Evolutionary conservation across 2,797 vertebrate genomes (phyloP).

Genomic region (Mus caroli): DNA sequence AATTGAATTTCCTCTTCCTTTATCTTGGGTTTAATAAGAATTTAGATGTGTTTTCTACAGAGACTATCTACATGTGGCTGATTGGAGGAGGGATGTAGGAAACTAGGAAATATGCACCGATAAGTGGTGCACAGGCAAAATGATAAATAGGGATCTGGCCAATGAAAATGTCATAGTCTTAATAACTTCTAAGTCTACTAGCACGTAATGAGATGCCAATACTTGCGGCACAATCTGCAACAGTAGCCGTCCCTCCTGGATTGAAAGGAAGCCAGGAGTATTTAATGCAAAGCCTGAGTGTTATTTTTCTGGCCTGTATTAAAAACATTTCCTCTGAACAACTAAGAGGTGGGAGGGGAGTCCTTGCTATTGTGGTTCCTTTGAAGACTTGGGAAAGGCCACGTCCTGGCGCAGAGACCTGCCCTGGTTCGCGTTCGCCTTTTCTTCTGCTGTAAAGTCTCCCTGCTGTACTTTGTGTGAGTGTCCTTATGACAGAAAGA

Average conservation of each 20-base stretch:
- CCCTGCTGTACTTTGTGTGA: constrained; percentile 40
- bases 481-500: constrained; percentile 78
- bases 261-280: constrained; percentile 27
- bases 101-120: neutral
- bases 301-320: constrained; percentile 54
- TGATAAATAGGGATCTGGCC: constrained; percentile 3
- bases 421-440: neutral
- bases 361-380: neutral
- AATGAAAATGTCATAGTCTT: constrained; percentile 47
- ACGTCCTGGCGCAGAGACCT: neutral
- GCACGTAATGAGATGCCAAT: neutral
- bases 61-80: neutral
- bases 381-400: neutral
- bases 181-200: constrained; percentile 52
- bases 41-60: constrained; percentile 64
- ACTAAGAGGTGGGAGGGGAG: constrained; percentile 50
- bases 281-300: neutral
- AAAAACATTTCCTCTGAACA: constrained; percentile 24
- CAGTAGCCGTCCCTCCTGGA: neutral
- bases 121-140: neutral
- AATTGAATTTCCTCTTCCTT: constrained; percentile 73
- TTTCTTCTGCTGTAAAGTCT: constrained; percentile 73
- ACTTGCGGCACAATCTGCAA: neutral
- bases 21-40: constrained; percentile 70
- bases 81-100: neutral